Conservation (phyloP, 2,113 vertebrate genomes). For the Neomonachus schauinslandi region DNA sequence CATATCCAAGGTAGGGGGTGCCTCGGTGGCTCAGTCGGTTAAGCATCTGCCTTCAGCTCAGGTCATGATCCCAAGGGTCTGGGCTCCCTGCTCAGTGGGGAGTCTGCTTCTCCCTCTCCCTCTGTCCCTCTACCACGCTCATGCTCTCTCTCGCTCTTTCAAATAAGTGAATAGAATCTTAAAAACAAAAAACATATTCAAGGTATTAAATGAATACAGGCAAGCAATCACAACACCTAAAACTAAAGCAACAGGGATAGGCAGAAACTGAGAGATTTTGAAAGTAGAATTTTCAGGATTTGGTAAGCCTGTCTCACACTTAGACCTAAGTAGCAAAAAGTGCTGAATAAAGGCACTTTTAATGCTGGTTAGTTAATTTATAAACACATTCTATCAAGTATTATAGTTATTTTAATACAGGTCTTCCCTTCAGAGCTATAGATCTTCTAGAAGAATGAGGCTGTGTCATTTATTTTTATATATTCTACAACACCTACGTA, state of each 20-base stretch:
- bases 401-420: neutral
- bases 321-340: neutral
- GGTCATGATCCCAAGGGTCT: too few species aligned
- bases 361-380: neutral
- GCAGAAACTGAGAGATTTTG: neutral
- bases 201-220: neutral
- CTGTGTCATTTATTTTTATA: neutral
- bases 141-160: too few species aligned
- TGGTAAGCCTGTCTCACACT: neutral
- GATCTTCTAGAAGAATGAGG: neutral
- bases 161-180: too few species aligned
- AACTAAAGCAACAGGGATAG: neutral
- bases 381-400: neutral
- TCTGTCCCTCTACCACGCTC: too few species aligned
- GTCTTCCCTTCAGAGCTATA: neutral
- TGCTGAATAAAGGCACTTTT: neutral
- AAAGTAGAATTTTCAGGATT: conserved; percentile 24
- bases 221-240: neutral
- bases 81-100: too few species aligned
- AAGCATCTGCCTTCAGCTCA: too few species aligned
- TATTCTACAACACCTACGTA: neutral
- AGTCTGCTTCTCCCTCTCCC: too few species aligned
- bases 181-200: neutral
- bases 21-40: too few species aligned
- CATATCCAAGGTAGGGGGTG: neutral